Percentiles rank a stretch among this genome's conserved stretches.
phyloP scores from a whole-genome alignment of 2,797 vertebrate genomes.

The Florisuga fusca region DNA sequence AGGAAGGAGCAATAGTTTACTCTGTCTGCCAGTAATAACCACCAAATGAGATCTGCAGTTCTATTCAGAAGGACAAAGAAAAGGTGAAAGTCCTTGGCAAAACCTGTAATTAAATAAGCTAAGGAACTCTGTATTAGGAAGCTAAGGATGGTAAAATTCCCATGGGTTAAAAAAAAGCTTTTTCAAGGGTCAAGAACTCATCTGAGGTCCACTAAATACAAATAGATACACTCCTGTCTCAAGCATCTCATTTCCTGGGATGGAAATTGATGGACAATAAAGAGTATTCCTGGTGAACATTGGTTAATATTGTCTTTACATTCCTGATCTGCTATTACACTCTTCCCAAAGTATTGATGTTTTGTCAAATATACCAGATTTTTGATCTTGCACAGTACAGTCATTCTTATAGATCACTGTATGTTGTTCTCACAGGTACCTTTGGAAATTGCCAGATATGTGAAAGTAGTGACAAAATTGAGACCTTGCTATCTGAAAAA shows the following conservation, averaged over 20 bases:
- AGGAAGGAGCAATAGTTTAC: neutral
- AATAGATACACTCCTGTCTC: neutral
- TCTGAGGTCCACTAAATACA: neutral
- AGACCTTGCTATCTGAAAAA: neutral
- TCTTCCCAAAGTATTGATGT: neutral
- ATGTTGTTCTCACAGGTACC: neutral
- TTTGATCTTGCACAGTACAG: neutral
- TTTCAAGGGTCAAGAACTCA: neutral
- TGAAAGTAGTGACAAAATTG: neutral
- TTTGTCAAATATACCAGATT: neutral
- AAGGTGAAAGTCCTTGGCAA: neutral
- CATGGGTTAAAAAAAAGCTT: neutral
- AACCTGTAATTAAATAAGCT: neutral
- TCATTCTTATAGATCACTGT: neutral
- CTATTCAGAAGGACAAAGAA: neutral
- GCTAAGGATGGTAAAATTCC: neutral
- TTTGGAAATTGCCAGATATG: neutral
- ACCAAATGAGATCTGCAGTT: neutral
- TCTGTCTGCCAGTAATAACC: neutral
- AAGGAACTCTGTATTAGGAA: neutral
- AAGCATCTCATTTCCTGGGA: neutral
- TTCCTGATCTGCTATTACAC: neutral
- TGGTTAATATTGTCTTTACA: too few species aligned
- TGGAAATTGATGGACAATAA: neutral
- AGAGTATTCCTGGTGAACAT: neutral